Conservation (phyloP, 2,888 invertebrate genomes). For the Drosophila affinis region DNA sequence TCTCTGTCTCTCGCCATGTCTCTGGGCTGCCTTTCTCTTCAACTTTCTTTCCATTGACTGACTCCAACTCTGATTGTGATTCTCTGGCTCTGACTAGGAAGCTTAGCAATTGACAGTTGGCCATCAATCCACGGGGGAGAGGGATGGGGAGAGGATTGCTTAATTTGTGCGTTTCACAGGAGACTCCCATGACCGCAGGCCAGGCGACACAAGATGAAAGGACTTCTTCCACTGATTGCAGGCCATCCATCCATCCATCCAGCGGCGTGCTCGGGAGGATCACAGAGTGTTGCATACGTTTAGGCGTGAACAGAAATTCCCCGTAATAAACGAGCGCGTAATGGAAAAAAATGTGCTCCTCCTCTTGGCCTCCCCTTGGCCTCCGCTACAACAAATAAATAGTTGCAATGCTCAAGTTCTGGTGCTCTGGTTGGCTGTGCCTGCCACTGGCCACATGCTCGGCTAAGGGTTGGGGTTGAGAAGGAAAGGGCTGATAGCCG, state of each 20-base stretch:
- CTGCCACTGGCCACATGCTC: constrained; percentile 44
- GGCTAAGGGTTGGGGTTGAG: constrained; percentile 22
- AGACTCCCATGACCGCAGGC: constrained; percentile 34
- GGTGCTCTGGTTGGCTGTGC: constrained; percentile 74
- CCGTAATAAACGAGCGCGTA: constrained; percentile 79
- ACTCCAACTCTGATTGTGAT: constrained; percentile 63
- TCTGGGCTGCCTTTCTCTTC: constrained; percentile 23
- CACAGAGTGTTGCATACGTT: constrained; percentile 55
- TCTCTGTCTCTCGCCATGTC: constrained; percentile 5
- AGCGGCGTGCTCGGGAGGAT: constrained; percentile 1
- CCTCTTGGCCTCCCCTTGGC: background rate
- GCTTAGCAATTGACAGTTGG: constrained; percentile 72
- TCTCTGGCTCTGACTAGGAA: constrained; percentile 44
- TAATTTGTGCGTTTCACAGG: constrained; percentile 66
- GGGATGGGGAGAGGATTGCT: constrained; percentile 38
- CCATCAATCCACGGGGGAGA: constrained; percentile 61
- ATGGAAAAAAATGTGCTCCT: constrained; percentile 64
- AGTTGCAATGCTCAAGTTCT: constrained; percentile 73
- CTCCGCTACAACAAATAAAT: constrained; percentile 66
- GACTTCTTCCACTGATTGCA: constrained; percentile 19
- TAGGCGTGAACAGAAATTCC: constrained; percentile 63
- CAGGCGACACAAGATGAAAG: constrained; percentile 7
- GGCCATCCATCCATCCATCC: constrained; percentile 2
- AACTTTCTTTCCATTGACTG: constrained; percentile 58
- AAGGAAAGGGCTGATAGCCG: constrained; percentile 8